Evolutionary conservation across 2,797 vertebrate genomes (phyloP), one percentile per base, ranked within the genome.

Genomic region (Rhyacichthys aspro): DNA sequence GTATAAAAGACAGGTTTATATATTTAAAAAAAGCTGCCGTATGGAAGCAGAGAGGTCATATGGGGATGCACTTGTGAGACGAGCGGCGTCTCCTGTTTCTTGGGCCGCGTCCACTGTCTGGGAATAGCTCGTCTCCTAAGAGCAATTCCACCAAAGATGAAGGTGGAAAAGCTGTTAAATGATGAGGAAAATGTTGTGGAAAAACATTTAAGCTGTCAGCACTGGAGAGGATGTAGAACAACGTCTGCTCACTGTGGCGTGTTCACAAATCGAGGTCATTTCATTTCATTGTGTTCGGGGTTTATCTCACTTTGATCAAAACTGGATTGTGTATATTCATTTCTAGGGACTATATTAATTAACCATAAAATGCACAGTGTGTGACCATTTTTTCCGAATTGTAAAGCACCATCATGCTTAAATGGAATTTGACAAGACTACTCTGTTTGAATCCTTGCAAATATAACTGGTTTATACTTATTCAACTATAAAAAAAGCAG

Each of bases 21-120:
- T 75, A 70, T 82, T 79, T n/a, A n/a, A 73, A 76, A 68, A 72
- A 62, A 69, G 76, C 85, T 84, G 82, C 83, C 55, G 75, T 71
- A 72, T 57, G 50, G 74, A 78, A 72, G 45, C 48, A 3, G 15
- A 52, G 67, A 78, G 67, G 73, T 74, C 43, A 60, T 65, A 23
- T 12, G 12, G 41, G 63, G 76, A 85, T 72, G 70, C 63, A 81
- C 70, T 67, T 78, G 70, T 66, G 74, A 79, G 71, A 16, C 2
- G n/a, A 64, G 67, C 63, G 57, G 54, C 49, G 59, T 84, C 72
- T 84, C 72, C 9, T 48, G 63, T 83, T 84, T 78, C 72, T 63
- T 3, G 18, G 59, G 65, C 70, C 74, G 55, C 37, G 59, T 72
- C 74, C 59, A 74, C 70, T 67, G 68, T 72, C 66, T 74, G 71